phyloP scores from a whole-genome alignment of 1,140 invertebrate genomes.

The Phymorhynchus buccinoides region DNA sequence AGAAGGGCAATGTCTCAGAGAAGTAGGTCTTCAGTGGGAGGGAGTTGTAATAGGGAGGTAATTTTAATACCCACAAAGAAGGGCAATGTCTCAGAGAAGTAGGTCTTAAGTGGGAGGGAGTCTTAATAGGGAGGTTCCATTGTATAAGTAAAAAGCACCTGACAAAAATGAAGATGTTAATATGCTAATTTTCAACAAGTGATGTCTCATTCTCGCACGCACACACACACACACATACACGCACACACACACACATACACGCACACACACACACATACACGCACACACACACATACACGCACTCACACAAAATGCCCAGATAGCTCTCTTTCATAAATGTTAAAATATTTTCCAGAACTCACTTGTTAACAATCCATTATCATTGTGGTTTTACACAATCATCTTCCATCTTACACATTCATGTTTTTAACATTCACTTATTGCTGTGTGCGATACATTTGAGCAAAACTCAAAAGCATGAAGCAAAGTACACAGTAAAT shows the following conservation, averaged over 20 bases:
- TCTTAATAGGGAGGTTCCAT: too few relatives aligned
- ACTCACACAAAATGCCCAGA: not conserved
- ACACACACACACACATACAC: conserved; percentile 1
- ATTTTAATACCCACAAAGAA: too few relatives aligned
- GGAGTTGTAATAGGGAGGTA: too few relatives aligned
- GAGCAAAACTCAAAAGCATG: conserved; percentile 3
- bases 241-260: not conserved
- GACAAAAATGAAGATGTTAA: too few relatives aligned
- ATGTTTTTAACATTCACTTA: not conserved
- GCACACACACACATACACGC: conserved; percentile 6
- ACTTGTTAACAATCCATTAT: not conserved
- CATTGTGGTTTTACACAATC: not conserved
- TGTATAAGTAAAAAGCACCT: too few relatives aligned
- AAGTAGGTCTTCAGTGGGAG: too few relatives aligned
- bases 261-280: not conserved
- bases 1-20: too few relatives aligned
- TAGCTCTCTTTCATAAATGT: not conserved
- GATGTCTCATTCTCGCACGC: not conserved
- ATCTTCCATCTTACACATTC: too few relatives aligned
- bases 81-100: too few relatives aligned
- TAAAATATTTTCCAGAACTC: not conserved
- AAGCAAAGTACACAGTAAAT: not conserved
- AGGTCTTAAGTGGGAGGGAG: too few relatives aligned
- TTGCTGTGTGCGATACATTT: not conserved
- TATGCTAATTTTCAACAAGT: too few relatives aligned